These are phyloP conservation scores for Epinotia nisella DNA, from an alignment of 2,888 invertebrate species.

Conservation along the genomic window DNA sequence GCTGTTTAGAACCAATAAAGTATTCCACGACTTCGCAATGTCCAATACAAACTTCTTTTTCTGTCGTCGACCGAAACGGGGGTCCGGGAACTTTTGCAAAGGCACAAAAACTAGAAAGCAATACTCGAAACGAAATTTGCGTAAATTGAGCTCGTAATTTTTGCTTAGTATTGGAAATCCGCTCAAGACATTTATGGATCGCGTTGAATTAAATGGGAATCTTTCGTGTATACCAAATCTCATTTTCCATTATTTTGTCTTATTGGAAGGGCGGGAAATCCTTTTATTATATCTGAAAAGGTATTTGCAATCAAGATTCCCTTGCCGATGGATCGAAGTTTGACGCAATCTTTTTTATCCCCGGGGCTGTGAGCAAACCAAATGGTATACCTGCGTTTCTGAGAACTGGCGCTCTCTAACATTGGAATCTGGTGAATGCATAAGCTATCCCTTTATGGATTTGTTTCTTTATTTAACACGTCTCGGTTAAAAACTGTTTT, in stretches of 20 bases:
- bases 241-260: conserved; percentile 41
- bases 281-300: conserved; percentile 41
- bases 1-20: conserved; percentile 45
- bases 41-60: conserved; percentile 38
- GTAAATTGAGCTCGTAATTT: conserved; percentile 32
- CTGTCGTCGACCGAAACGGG: conserved; percentile 27
- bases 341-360: conserved; percentile 18
- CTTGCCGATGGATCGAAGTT: conserved; percentile 20
- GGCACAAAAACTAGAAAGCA: conserved; percentile 33
- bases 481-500: conserved; percentile 26
- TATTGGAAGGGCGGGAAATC: conserved; percentile 33
- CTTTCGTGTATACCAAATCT: conserved; percentile 42
- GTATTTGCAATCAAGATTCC: conserved; percentile 42
- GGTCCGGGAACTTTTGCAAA: conserved; percentile 35
- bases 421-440: conserved; percentile 43
- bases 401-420: conserved; percentile 57
- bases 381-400: conserved; percentile 60
- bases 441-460: conserved; percentile 37
- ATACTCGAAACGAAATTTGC: conserved; percentile 24
- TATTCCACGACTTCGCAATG: conserved; percentile 37
- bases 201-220: conserved; percentile 33
- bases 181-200: conserved; percentile 27
- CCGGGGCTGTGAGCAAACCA: conserved; percentile 51
- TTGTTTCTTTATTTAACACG: conserved; percentile 40
- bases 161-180: conserved; percentile 31